Evolutionary conservation across 2,888 invertebrate genomes (phyloP).

Genomic region (Callyntrura sp.): DNA sequence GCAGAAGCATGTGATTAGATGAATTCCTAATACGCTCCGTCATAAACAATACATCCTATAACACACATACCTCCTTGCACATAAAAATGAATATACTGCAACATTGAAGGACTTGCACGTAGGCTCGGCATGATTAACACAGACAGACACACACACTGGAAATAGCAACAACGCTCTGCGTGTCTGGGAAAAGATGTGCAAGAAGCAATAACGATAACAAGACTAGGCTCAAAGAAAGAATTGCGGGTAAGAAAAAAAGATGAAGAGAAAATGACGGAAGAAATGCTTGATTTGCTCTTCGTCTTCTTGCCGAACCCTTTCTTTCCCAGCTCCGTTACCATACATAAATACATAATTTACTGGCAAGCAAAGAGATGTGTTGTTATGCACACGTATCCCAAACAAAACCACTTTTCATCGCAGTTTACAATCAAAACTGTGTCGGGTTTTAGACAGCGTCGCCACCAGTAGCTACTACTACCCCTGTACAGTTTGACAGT

Average conservation of each 20-base stretch:
- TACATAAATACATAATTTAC: constrained; percentile 36
- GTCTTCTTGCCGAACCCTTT: neutral
- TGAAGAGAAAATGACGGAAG: constrained; percentile 21
- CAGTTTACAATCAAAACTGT: constrained; percentile 2
- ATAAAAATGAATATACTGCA: neutral
- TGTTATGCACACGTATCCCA: neutral
- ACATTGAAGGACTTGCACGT: neutral
- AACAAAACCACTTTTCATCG: constrained; percentile 22
- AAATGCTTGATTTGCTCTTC: neutral
- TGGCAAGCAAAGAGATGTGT: neutral
- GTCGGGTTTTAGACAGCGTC: neutral
- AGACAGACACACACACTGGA: neutral
- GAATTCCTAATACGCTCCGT: constrained; percentile 58
- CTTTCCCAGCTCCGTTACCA: neutral
- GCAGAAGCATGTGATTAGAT: constrained; percentile 66
- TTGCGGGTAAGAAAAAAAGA: neutral
- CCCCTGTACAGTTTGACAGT: constrained; percentile 11
- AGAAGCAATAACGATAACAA: neutral
- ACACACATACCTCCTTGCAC: neutral
- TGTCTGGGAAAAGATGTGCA: constrained; percentile 11
- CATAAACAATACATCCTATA: constrained; percentile 19
- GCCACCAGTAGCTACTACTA: neutral
- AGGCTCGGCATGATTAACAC: constrained; percentile 17
- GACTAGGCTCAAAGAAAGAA: neutral
- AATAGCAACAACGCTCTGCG: neutral